Evolutionary conservation across 2,797 vertebrate genomes (phyloP), one percentile per base, ranked within the genome.

Genomic region (Gambusia yucatana): DNA sequence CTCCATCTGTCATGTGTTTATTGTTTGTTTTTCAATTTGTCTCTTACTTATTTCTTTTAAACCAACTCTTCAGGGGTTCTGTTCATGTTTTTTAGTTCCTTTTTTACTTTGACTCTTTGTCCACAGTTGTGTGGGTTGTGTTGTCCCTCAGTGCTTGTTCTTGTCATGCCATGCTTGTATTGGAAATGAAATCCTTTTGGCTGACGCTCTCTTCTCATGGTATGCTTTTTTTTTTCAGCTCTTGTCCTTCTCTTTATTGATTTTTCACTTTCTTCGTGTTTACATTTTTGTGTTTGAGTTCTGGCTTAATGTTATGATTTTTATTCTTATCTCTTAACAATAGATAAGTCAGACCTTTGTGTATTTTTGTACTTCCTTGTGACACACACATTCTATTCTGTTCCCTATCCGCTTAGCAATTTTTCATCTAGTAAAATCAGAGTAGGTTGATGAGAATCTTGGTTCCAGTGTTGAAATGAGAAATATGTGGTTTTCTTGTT

Each of bases 401-500:
- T 57, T 77, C 73, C 6, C 75, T 84, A 75, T 74, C 72, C 70
- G 65, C 73, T 77, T 28, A 73, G 83, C 82, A 78, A 83, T 84
- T 86, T 87, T 84, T 81, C 80, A 86, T 87, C 72, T 65, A 16
- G 44, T 78, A 72, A 77, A 78, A 73, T 79, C 81, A 69, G 59
- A 76, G 80, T 79, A 78, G 70, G 65, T 75, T 87, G 76, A 80
- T 44, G 79, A 80, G 6, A 78, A 79, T 83, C 63, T 77, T 81
- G 50, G 75, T 25, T 20, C 77, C 63, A 72, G 74, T 2, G 47
- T 84, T 85, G 79, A 81, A 4, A 50, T 80, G 70, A 83, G 78
- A 80, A 61, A 80, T 72, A 83, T 78, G 72, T 81, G 85, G 83
- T 90, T 85, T 82, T 76, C 89, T 88, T 88, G 83, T 67, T 76